phyloP scores from a whole-genome alignment of 2,888 invertebrate genomes.

The Clusia tigrina region DNA sequence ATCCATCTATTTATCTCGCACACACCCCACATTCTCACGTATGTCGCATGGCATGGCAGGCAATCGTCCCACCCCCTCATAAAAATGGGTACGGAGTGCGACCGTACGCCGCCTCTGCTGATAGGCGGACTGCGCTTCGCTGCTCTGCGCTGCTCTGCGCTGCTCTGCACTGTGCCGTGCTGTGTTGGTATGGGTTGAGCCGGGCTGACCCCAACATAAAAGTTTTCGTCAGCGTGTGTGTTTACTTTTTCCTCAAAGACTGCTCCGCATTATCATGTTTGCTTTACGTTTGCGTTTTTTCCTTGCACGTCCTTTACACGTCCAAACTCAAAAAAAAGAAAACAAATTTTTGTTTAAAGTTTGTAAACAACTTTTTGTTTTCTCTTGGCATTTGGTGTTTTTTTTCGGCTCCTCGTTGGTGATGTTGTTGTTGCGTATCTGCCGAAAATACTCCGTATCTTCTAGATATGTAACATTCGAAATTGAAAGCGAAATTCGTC shows the following conservation, averaged over 20 bases:
- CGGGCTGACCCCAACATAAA: conserved; percentile 15
- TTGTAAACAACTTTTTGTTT: conserved; percentile 21
- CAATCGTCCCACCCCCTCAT: not conserved
- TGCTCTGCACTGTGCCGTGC: not conserved
- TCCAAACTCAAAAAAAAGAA: conserved; percentile 12
- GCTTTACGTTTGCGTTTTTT: not conserved
- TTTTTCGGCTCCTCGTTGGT: not conserved
- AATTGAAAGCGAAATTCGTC: conserved; percentile 57
- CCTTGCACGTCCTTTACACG: not conserved
- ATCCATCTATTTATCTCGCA: conserved; percentile 57
- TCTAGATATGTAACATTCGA: conserved; percentile 53
- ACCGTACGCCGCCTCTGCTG: no score
- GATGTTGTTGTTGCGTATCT: not conserved
- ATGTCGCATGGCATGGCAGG: not conserved
- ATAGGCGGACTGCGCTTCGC: not conserved
- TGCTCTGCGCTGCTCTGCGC: not conserved
- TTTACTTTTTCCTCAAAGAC: conserved; percentile 20
- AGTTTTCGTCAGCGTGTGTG: conserved; percentile 17
- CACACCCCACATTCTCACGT: conserved; percentile 25
- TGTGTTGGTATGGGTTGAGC: no score
- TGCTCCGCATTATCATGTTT: conserved; percentile 12
- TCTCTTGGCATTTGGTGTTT: not conserved
- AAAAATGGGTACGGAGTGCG: not conserved
- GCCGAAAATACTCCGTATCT: conserved; percentile 21
- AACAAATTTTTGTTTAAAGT: conserved; percentile 21